Base-by-base conservation (phyloP, 2,113 vertebrate species). In the Tetrao urogallus region DNA sequence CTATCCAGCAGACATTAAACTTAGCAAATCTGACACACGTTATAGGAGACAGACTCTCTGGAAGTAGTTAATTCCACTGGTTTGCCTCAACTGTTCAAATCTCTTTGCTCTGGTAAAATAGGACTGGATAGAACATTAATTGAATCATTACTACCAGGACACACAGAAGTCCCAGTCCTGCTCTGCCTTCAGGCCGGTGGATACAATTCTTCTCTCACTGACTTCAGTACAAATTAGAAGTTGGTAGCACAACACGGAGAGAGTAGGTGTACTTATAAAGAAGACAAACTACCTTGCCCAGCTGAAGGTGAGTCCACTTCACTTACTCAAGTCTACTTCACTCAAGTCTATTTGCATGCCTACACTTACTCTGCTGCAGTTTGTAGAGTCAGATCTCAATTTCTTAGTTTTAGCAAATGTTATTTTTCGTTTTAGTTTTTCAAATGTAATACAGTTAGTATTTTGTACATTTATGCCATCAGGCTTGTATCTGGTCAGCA, bases 71-170 rank as follows among this genome's bases (percentile, higher is more conserved):
- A 43, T 40, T 45, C 24, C 48, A 76, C 61, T 66, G 48, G 36
- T 57, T 81, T 84, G 66, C 79, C 86, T 90, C 78, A 82, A 58
- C 36, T 65, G 70, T 70, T 84, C 54, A 76, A 28, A 82, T 76
- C 63, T 75, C 63, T 89, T 66, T 17, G 40, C 14, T 73, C 71
- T 65, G 27, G 45, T 85, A 56, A 65, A 90, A 93, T 69, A 75
- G 74, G 67, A 87, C 54, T 89, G 54, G 70, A 89, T 40, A 73
- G 77, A 13, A 75, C 25, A 57, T 70, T 92, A 93, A 90, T 54
- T 61, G 80, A 80, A 70, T 65, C 86, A 52, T 73, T 93, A 85
- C 78, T 64, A n/a, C 0, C 6, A 89, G 82, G 61, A 77, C n/a
- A 65, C 22, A 50, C 14, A 28, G 58, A 84, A 77, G 65, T 38